Evolutionary conservation across 2,797 vertebrate species (phyloP).

Genomic region (Lerista edwardsae): DNA sequence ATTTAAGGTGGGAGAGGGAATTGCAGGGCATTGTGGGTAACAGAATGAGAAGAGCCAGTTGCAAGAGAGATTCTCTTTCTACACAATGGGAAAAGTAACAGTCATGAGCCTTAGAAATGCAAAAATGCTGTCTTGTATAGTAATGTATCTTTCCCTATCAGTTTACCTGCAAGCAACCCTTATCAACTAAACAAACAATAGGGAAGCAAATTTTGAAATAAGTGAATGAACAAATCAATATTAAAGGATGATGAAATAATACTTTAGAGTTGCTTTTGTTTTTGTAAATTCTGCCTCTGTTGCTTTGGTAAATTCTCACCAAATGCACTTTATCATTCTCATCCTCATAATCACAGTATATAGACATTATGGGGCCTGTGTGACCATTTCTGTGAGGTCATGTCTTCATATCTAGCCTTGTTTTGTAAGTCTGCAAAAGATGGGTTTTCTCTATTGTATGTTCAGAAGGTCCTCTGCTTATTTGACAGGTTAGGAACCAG

Average conservation of each 20-base stretch:
- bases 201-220: not conserved
- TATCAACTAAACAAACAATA: not conserved
- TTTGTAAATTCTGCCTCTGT: not conserved
- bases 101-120: conserved; percentile 6
- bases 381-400: conserved; percentile 20
- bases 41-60: conserved; percentile 34
- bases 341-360: rapidly evolving
- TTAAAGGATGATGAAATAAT: not conserved
- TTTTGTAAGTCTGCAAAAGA: not conserved
- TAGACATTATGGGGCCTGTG: not conserved
- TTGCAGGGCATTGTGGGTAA: not conserved
- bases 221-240: not conserved
- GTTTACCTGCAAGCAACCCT: conserved; percentile 5
- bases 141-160: not conserved
- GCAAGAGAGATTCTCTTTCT: conserved; percentile 31
- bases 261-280: not conserved
- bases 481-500: too few relatives aligned
- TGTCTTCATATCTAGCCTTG: not conserved
- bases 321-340: conserved; percentile 2
- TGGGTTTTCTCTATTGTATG: not conserved
- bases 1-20: conserved; percentile 47
- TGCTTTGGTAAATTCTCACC: conserved; percentile 20
- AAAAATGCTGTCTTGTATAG: not conserved
- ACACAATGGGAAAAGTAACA: not conserved
- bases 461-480: not conserved